Base-by-base conservation (phyloP, 2,113 vertebrate species). In the Onychostruthus taczanowskii region DNA sequence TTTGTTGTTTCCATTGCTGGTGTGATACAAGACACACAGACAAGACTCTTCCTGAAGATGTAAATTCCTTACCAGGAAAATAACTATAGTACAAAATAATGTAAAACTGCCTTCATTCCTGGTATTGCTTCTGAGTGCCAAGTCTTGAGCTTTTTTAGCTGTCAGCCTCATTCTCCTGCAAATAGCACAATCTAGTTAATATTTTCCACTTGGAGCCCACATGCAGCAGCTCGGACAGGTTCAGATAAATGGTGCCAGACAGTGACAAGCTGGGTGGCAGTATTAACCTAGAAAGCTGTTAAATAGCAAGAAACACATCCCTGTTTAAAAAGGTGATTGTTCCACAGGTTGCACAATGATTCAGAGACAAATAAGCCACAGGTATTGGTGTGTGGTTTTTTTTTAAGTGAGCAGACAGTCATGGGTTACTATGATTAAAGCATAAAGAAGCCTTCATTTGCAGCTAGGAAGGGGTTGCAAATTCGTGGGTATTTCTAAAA, bases 181-280 rank as follows among this genome's bases (percentile, higher is more conserved):
- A 94, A 85, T 55, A 88, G 79, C 81, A 63, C 78, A 63, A 84
- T 63, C 52, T 49, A 67, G 82, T 95, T 95, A 88, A 83, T 95
- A 73, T 80, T 96, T 96, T 95, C 84, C 72, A 67, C 72, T 88
- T 17, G 22, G 75, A 88, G 82, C 84, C 83, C 39, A 59, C 59
- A 19, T 70, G 72, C 39, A 59, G 13, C 1, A 10, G 50, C 43
- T 90, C 0, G 10, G 59, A 9, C 50, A 69, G 77, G 47, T 94
- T 89, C 69, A 87, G 43, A 49, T 82, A 67, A 91, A 69, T 0
- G 9, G 74, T 95, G 69, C 56, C 66, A 90, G 63, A 79, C 63
- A 73, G 31, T 0, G 0, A 53, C 87, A 53, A 76, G n/a, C 67
- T 79, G n/a, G 53, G 33, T 41, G 35, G 35, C 35, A 78, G n/a